These are phyloP conservation scores for Macroramphosus scolopax DNA, from an alignment of 2,797 vertebrate genomes.

Conservation along the genomic window DNA sequence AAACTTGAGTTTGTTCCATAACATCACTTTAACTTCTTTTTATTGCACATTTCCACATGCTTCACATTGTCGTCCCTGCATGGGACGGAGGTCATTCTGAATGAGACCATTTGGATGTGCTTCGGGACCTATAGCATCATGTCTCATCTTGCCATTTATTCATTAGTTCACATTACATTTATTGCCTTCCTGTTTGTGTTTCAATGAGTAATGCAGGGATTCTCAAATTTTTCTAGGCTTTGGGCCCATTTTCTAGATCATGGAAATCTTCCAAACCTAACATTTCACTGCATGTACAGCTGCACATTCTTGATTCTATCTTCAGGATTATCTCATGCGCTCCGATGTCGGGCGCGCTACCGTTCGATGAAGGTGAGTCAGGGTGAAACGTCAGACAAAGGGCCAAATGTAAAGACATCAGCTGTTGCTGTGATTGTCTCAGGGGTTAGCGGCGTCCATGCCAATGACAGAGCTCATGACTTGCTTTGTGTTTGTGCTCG, in stretches of 20 bases:
- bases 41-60: conserved; percentile 43
- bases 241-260: not conserved
- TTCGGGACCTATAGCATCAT: no score
- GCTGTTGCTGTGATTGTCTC: conserved; percentile 8
- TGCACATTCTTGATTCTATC: not conserved
- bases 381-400: not conserved
- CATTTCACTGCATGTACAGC: not conserved
- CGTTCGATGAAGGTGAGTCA: not conserved
- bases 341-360: not conserved
- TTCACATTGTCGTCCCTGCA: conserved; percentile 45
- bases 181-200: no score
- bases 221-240: conserved; percentile 1
- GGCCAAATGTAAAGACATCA: conserved; percentile 28
- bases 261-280: conserved; percentile 6
- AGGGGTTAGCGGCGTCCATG: conserved; percentile 13
- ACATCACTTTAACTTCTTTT: conserved; percentile 42
- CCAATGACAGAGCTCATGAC: conserved; percentile 35
- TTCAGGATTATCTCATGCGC: not conserved
- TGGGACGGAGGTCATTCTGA: no score
- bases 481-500: conserved; percentile 42
- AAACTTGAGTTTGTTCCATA: conserved; percentile 45
- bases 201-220: not conserved
- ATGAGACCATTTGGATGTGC: no score
- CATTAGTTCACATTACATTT: not conserved
- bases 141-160: no score